Evolutionary conservation across 2,113 vertebrate species (phyloP).

Genomic region (Pangasianodon hypophthalmus): DNA sequence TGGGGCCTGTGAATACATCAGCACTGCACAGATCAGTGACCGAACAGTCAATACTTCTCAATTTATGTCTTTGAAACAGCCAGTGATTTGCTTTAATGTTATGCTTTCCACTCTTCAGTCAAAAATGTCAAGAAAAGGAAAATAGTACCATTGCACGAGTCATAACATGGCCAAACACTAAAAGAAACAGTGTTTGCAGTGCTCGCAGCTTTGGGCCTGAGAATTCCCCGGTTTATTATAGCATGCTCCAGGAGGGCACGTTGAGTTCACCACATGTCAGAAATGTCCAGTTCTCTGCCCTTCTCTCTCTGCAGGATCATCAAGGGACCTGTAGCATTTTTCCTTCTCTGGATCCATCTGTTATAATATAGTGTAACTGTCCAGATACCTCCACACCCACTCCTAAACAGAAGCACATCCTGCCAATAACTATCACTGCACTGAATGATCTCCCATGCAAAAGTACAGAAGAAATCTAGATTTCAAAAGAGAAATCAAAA

Average conservation of each 20-base stretch:
- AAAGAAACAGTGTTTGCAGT: constrained; percentile 20
- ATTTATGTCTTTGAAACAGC: constrained; percentile 14
- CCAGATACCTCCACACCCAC: constrained; percentile 52
- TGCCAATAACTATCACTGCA: constrained; percentile 61
- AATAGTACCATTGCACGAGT: constrained; percentile 12
- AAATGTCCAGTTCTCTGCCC: constrained; percentile 20
- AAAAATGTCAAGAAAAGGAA: constrained; percentile 4
- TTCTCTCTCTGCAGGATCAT: constrained; percentile 17
- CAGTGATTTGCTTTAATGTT: constrained; percentile 1
- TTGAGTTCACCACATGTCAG: constrained; percentile 44
- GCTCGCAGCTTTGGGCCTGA: not conserved
- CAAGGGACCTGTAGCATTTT: constrained; percentile 30
- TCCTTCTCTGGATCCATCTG: constrained; percentile 32
- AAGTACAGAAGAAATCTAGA: constrained; percentile 59
- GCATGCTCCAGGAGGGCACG: constrained; percentile 33
- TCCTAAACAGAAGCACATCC: constrained; percentile 52
- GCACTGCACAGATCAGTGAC: constrained; percentile 16
- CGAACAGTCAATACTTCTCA: constrained; percentile 1
- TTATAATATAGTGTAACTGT: constrained; percentile 45
- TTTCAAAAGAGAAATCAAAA: constrained; percentile 57
- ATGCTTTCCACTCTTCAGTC: not conserved
- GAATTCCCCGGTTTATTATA: constrained; percentile 49
- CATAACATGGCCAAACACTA: constrained; percentile 2
- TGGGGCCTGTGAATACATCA: not conserved
- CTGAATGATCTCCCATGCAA: constrained; percentile 49